Base-by-base conservation (phyloP, 2,113 vertebrate species). In the Hiodon tergisus region DNA sequence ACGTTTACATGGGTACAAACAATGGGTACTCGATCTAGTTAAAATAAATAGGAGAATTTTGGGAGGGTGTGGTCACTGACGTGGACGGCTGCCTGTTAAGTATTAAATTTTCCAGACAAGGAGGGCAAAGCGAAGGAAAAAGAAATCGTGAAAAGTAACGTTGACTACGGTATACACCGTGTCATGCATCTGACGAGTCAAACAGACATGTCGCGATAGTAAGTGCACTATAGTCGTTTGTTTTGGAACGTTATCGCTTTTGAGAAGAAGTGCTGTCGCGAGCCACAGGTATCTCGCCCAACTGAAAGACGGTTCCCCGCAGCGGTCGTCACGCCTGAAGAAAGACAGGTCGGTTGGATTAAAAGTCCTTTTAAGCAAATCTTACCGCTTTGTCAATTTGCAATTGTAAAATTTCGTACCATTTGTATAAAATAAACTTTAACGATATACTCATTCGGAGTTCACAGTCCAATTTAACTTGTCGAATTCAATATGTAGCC, bases 61-160 rank as follows among this genome's bases (percentile, higher is more conserved):
- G 60, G 71, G 73, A 11, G 13, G 83, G 85, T 83, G 86, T 69
- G 79, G 74, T 69, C 59, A 47, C 65, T 85, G 85, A 86, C 84
- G 83, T 85, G 68, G 9, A 60, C 74, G 52, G 17, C 47, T 2
- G 69, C 47, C 77, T 17, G 51, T 55, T 69, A 82, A 83, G 76
- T 62, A 62, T 72, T 48, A 3, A 57, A 17, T 72, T 67, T 16
- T 7, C 61, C 47, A 53, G 58, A 55, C 67, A 63, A 14, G 57
- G 11, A 63, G 68, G 53, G 69, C 11, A 69, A 54, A 67, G 59
- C 6, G 58, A 55, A 5, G 17, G 62, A 60, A 73, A 68, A 69
- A 69, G 48, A 58, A 53, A 31, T 14, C 52, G 16, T 8, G 13
- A 11, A 52, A 50, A 69, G 7, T 54, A 52, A 3, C 16, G 68